Conservation (phyloP, 2,888 invertebrate species). For the Steinernema hermaphroditum region DNA sequence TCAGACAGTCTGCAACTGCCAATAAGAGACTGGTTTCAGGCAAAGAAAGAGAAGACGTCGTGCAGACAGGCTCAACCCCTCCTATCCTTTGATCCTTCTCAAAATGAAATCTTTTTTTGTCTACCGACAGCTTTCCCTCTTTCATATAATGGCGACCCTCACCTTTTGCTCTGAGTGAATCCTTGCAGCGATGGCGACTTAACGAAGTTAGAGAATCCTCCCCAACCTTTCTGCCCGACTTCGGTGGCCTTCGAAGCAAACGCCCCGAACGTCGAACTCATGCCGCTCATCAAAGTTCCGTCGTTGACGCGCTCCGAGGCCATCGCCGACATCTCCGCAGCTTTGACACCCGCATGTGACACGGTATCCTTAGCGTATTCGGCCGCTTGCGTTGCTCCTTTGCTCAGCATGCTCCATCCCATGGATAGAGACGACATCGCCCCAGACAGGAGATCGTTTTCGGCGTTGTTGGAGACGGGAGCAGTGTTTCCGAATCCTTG, state of each 20-base stretch:
- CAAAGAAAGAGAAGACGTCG: not conserved
- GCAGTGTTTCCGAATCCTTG: conserved; percentile 64
- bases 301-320: not conserved
- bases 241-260: conserved; percentile 51
- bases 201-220: conserved; percentile 55
- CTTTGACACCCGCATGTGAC: conserved; percentile 60
- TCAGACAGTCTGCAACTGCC: too few species aligned
- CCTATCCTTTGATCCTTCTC: not conserved
- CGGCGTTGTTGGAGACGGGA: conserved; percentile 32
- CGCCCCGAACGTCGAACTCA: conserved; percentile 4
- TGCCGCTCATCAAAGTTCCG: conserved; percentile 3
- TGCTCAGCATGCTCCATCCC: conserved; percentile 64
- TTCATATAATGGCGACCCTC: too few species aligned
- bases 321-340: conserved; percentile 50
- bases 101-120: too few species aligned
- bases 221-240: conserved; percentile 60
- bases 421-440: conserved; percentile 62
- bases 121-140: too few species aligned
- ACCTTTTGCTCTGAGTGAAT: conserved; percentile 47
- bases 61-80: not conserved
- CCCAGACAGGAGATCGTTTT: conserved; percentile 57
- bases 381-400: conserved; percentile 62
- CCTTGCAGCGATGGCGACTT: conserved; percentile 65
- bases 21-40: conserved; percentile 12
- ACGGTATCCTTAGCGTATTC: conserved; percentile 62